Percentiles rank a stretch among this genome's conserved stretches.
Conservation (phyloP, 2,888 invertebrate genomes). For the Tetramorium bicarinatum region DNA sequence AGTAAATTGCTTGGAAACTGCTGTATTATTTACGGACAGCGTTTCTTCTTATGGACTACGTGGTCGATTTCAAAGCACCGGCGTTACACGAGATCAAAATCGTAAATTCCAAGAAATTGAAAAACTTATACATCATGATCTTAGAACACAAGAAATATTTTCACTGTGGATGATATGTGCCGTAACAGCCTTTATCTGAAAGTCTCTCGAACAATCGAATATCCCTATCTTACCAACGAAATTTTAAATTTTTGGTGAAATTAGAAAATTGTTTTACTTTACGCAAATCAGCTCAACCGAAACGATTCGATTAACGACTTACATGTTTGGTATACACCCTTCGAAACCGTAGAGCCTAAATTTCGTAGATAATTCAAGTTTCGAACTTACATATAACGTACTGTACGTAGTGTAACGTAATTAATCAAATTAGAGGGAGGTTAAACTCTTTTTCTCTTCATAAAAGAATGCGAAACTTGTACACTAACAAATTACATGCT, state of each 20-base stretch:
- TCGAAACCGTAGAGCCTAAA: not conserved
- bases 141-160: conserved; percentile 9
- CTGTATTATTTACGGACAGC: conserved; percentile 69
- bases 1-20: conserved; percentile 76
- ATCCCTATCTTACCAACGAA: conserved; percentile 37
- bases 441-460: not conserved
- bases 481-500: not conserved
- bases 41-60: conserved; percentile 40
- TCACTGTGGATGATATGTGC: not conserved
- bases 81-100: conserved; percentile 53
- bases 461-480: not conserved
- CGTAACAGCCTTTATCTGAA: conserved; percentile 39
- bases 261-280: conserved; percentile 55
- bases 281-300: conserved; percentile 59
- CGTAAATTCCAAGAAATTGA: conserved; percentile 63
- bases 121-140: conserved; percentile 38
- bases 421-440: not conserved
- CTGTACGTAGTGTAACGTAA: not conserved
- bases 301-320: conserved; percentile 59
- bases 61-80: conserved; percentile 42
- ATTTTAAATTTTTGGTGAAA: conserved; percentile 43
- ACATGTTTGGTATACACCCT: conserved; percentile 20
- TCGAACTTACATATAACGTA: not conserved
- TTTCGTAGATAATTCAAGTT: conserved; percentile 27
- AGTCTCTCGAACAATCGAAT: conserved; percentile 39